A percentile compares a stretch with the other conserved stretches of the same genome.
Conservation (phyloP, 2,888 invertebrate genomes). For the Tetramorium bicarinatum region DNA sequence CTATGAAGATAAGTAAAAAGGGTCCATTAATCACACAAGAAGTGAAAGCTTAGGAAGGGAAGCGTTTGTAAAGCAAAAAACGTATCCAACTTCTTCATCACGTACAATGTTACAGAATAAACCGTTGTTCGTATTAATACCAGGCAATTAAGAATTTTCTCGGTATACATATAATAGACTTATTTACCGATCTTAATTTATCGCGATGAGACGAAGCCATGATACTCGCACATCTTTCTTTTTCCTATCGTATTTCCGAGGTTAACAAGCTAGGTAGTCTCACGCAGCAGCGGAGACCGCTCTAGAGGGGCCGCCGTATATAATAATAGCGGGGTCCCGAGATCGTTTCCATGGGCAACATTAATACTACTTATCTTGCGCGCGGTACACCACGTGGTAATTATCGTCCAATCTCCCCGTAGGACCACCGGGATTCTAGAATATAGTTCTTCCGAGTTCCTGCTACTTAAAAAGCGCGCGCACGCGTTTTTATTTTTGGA, state of each 20-base stretch:
- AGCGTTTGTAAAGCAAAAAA: neutral
- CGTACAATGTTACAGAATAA: neutral
- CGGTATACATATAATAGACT: constrained; percentile 35
- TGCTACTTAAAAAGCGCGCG: constrained; percentile 69
- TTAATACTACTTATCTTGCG: constrained; percentile 77
- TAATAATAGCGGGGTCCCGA: constrained; percentile 70
- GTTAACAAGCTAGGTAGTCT: constrained; percentile 55
- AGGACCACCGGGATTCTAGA: constrained; percentile 75
- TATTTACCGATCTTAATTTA: constrained; percentile 45
- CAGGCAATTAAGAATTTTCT: constrained; percentile 13
- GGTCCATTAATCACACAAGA: neutral
- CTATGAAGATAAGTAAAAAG: neutral
- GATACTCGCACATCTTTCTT: constrained; percentile 16
- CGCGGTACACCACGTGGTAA: constrained; percentile 75
- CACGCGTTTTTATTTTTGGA: constrained; percentile 66
- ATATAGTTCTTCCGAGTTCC: constrained; percentile 76
- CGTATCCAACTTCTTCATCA: neutral
- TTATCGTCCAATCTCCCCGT: constrained; percentile 75
- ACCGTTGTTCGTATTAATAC: neutral
- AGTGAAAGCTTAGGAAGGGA: neutral
- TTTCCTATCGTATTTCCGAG: constrained; percentile 47
- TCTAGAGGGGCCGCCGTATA: constrained; percentile 64
- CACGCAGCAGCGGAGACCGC: constrained; percentile 41
- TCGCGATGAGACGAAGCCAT: constrained; percentile 26
- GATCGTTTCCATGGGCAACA: constrained; percentile 73